phyloP scores from a whole-genome alignment of 2,113 vertebrate genomes.

The Semnopithecus entellus region DNA sequence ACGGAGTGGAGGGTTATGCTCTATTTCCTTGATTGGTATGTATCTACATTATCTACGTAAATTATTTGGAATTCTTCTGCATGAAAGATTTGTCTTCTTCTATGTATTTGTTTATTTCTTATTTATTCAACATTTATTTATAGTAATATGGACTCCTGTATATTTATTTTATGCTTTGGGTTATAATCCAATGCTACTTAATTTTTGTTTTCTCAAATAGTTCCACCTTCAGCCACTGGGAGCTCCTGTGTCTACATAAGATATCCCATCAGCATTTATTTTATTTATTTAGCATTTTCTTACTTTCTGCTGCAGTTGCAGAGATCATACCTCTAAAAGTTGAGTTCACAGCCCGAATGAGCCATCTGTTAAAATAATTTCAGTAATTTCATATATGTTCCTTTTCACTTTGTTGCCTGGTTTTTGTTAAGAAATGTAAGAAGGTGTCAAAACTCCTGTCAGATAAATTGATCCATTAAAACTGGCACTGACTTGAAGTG shows the following conservation, averaged over 20 bases:
- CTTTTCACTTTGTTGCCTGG: neutral
- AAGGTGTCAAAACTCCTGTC: neutral
- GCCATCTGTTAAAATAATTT: slow-evolving; percentile 47
- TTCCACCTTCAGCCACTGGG: neutral
- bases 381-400: slow-evolving; percentile 39
- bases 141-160: neutral
- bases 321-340: slow-evolving; percentile 41
- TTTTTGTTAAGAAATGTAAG: slow-evolving; percentile 19
- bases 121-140: neutral
- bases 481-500: neutral
- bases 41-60: neutral
- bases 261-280: neutral
- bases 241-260: neutral
- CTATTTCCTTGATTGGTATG: neutral
- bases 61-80: neutral
- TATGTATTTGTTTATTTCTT: neutral
- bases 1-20: neutral
- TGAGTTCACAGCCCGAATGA: slow-evolving; percentile 13
- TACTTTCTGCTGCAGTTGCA: neutral
- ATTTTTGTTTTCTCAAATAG: neutral
- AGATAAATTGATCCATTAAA: slow-evolving; percentile 45
- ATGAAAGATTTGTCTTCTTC: neutral
- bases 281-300: neutral
- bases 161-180: neutral
- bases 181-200: neutral